These are phyloP conservation scores for Sinonovacula constricta DNA, from an alignment of 1,140 invertebrate genomes.

Conservation along the genomic window DNA sequence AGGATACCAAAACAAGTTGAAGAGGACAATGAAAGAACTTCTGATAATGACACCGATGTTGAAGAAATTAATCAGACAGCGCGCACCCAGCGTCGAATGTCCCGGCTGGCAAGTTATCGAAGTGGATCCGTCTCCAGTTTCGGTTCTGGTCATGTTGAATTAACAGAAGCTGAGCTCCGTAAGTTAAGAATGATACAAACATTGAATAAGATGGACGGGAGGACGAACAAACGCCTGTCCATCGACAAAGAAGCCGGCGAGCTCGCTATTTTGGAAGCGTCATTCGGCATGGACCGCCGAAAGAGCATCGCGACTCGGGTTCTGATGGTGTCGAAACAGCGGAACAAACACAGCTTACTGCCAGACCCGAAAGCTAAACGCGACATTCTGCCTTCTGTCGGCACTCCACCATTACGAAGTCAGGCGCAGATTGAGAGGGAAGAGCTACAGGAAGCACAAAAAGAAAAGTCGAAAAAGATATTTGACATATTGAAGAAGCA, in stretches of 20 bases:
- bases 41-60: constrained; percentile 16
- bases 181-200: constrained; percentile 58
- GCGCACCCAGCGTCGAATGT: neutral
- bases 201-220: constrained; percentile 47
- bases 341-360: neutral
- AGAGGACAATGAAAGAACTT: neutral
- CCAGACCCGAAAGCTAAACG: neutral
- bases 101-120: constrained; percentile 18
- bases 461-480: constrained; percentile 8
- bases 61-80: neutral
- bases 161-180: constrained; percentile 46
- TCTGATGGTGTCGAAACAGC: constrained; percentile 9
- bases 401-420: neutral
- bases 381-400: too few relatives aligned
- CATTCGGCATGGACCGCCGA: constrained; percentile 2
- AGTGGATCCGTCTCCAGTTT: neutral
- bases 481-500: constrained; percentile 32
- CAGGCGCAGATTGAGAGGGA: constrained; percentile 5
- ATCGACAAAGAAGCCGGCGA: constrained; percentile 37
- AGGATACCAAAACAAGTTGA: too few relatives aligned
- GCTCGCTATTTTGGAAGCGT: constrained; percentile 53
- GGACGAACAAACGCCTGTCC: constrained; percentile 14
- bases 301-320: constrained; percentile 36
- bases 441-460: too few relatives aligned
- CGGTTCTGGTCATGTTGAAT: neutral